Evolutionary conservation across 1,140 invertebrate genomes (phyloP), one percentile per base, ranked within the genome.

Genomic region (Gonatopus flavifemur): DNA sequence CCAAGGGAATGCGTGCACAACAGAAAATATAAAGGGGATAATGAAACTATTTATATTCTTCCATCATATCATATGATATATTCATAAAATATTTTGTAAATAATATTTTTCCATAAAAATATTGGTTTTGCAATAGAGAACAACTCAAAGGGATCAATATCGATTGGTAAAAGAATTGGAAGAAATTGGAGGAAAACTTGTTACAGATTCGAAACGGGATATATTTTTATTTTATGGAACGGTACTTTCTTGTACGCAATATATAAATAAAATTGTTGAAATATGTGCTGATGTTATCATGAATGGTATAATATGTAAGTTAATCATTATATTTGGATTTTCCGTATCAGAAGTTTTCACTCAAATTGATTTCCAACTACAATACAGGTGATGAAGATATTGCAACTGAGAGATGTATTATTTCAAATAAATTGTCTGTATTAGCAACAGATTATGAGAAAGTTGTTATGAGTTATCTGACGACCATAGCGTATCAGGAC

Each of bases 201-300:
- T 24, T 13, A 44, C 59, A 28, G 28, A 51, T 25, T 61, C 62
- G 6, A 52, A 40, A 46, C 47, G 62, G 42, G 61, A 66, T 35
- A 52, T 55, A 35, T 68, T 68, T 42, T 22, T 66, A n/a, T 64
- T 66, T 47, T 66, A 62, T 48, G 66, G 64, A 33, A 58, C 57
- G 9, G 56, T 48, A 12, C 51, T 50, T 10, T 57, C 50, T 1
- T 37, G 19, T 7, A 21, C n/a, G n/a, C n/a, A n/a, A n/a, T n/a
- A 56, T 41, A 25, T 51, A 39, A 41, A 57, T 13, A 46, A 52
- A 37, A 41, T 69, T 3, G 18, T 64, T 24, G 28, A 62, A 12
- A 25, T 64, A 21, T 41, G 66, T n/a, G 58, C 53, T 9, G 57
- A 68, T 31, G 21, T 62, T 36, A 50, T 59, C n/a, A 18, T 57